These are phyloP conservation scores for Dermochelys coriacea DNA, from an alignment of 2,797 vertebrate genomes.

Conservation along the genomic window DNA sequence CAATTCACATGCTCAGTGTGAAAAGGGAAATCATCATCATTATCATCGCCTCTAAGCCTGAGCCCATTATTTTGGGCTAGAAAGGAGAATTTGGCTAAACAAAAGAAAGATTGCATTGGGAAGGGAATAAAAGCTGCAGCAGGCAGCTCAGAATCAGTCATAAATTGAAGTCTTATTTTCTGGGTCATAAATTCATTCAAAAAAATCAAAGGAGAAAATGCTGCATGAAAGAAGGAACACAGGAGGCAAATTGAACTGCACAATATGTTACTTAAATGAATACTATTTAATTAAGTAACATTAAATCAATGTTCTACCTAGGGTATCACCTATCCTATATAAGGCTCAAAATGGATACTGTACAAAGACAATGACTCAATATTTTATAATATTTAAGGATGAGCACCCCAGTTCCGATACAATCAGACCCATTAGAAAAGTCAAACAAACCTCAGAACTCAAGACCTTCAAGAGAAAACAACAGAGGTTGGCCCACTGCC, in stretches of 20 bases:
- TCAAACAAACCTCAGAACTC: background rate
- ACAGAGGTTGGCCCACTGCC: background rate
- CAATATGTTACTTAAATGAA: conserved; percentile 32
- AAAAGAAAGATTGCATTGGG: conserved; percentile 20
- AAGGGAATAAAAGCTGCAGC: conserved; percentile 37
- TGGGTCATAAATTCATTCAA: conserved; percentile 61
- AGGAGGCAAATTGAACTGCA: conserved; percentile 6
- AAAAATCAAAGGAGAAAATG: conserved; percentile 15
- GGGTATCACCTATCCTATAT: background rate
- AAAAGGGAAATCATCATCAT: background rate
- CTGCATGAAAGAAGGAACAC: conserved; percentile 33
- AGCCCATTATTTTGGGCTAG: conserved; percentile 36
- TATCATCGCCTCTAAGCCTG: background rate
- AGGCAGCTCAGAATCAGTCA: conserved; percentile 20
- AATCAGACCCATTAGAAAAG: background rate
- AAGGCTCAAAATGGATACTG: background rate
- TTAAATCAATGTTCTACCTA: conserved; percentile 23
- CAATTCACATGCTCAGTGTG: background rate
- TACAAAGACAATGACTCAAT: background rate
- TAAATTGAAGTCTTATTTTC: conserved; percentile 61
- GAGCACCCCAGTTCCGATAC: background rate
- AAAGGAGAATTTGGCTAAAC: conserved; percentile 21
- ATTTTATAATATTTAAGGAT: background rate
- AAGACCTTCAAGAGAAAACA: background rate
- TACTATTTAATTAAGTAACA: conserved; percentile 46